These are phyloP conservation scores for Chaetorhynchus papuensis DNA, from an alignment of 2,113 vertebrate species.

Conservation along the genomic window DNA sequence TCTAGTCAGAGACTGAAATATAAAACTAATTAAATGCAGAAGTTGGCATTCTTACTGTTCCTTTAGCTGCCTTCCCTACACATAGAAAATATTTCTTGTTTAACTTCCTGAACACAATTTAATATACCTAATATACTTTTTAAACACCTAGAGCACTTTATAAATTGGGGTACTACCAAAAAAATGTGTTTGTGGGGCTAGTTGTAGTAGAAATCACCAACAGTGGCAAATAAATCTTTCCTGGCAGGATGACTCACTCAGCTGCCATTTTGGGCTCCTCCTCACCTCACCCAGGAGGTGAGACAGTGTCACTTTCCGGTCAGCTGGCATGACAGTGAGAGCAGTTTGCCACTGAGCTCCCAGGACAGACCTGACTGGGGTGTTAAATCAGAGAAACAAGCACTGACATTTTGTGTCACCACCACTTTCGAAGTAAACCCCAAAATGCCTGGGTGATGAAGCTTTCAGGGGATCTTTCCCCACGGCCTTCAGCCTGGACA, in stretches of 20 bases:
- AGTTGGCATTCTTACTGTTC: neutral
- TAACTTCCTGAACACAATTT: neutral
- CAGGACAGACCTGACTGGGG: neutral
- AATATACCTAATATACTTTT: neutral
- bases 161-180: neutral
- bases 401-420: fast-evolving
- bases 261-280: neutral
- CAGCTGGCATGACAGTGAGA: neutral
- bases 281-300: neutral
- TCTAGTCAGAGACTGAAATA: neutral
- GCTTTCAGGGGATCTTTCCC: neutral
- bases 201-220: neutral
- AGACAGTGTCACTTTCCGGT: neutral
- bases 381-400: neutral
- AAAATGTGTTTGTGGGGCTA: fast-evolving
- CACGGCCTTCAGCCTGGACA: neutral
- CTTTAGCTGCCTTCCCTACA: neutral
- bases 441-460: neutral
- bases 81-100: neutral
- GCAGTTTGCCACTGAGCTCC: neutral
- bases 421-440: neutral
- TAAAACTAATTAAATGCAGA: neutral
- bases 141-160: neutral
- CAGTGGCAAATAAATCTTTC: neutral
- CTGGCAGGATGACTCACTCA: neutral